phyloP scores from a whole-genome alignment of 2,888 invertebrate species.

The Hemistola chrysoprasaria region DNA sequence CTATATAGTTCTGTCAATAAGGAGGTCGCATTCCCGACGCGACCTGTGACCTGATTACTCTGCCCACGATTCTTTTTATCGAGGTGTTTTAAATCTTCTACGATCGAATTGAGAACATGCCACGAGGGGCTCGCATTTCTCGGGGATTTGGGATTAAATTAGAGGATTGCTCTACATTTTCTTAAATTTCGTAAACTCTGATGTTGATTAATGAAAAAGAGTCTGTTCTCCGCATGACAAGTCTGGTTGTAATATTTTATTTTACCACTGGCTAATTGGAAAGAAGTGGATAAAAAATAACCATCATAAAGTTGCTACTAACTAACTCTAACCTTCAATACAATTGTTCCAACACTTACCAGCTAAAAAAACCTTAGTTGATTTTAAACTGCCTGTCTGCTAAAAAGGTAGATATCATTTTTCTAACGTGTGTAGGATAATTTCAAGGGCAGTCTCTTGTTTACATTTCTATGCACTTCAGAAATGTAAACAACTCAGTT shows the following conservation, averaged over 20 bases:
- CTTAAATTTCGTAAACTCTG: conserved; percentile 1
- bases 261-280: no score
- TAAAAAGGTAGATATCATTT: background rate
- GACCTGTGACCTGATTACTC: conserved; percentile 55
- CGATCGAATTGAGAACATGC: conserved; percentile 10
- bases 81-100: conserved; percentile 15
- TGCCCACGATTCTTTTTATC: conserved; percentile 22
- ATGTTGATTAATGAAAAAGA: background rate
- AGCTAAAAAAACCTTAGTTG: no score
- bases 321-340: no score
- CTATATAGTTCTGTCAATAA: conserved; percentile 59
- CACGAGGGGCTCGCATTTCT: background rate
- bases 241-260: no score
- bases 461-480: conserved; percentile 23
- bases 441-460: conserved; percentile 14
- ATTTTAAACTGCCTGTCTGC: no score
- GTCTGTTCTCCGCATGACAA: background rate
- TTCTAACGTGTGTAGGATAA: conserved; percentile 1
- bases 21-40: conserved; percentile 60
- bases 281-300: no score
- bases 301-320: no score
- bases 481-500: conserved; percentile 21
- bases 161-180: conserved; percentile 4
- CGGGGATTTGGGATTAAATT: conserved; percentile 3
- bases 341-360: no score